Conservation (phyloP, 2,113 vertebrate genomes). For the Albula glossodonta region DNA sequence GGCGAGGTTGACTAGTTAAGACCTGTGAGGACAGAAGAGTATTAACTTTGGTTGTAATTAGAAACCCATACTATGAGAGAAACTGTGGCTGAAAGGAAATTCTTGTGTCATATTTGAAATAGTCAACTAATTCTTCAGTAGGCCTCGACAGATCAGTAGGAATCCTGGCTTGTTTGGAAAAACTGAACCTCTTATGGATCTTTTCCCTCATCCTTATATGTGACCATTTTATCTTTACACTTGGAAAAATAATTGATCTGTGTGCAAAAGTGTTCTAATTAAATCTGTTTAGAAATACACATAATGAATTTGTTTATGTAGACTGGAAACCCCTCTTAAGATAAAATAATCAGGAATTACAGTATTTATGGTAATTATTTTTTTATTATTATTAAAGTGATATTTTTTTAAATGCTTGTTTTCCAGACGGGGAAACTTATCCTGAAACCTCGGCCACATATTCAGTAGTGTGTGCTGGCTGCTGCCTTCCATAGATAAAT, state of each 20-base stretch:
- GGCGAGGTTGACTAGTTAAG: neutral
- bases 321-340: neutral
- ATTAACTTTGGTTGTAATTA: neutral
- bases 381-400: neutral
- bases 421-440: conserved; percentile 96
- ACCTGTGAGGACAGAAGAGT: neutral
- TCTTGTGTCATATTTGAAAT: neutral
- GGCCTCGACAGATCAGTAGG: too few relatives aligned
- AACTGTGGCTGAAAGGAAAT: neutral
- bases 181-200: neutral
- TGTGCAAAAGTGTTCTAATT: neutral
- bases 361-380: conserved; percentile 1
- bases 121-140: neutral
- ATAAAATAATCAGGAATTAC: neutral
- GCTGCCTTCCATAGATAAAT: neutral
- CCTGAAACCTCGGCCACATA: conserved; percentile 93
- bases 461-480: conserved; percentile 74
- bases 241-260: neutral
- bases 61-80: neutral
- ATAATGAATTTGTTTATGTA: neutral
- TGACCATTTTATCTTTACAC: neutral
- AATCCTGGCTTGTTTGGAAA: neutral
- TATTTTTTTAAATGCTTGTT: conserved; percentile 24
- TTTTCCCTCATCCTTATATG: neutral
- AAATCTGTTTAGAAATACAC: neutral